Conservation (phyloP, 2,888 invertebrate genomes). For the Kryphioiulus occultus region DNA sequence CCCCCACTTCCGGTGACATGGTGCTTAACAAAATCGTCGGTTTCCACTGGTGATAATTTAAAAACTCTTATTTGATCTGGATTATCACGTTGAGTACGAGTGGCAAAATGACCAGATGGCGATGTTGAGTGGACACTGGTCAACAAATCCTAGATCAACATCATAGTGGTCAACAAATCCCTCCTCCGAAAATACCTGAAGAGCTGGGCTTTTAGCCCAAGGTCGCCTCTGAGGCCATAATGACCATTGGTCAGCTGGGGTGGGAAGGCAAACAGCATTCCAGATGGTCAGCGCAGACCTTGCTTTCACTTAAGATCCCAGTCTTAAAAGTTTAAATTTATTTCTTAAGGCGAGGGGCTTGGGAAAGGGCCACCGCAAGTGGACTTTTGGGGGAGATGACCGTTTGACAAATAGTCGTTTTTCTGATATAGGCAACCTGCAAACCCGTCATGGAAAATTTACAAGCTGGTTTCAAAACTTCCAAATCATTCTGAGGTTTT, state of each 20-base stretch:
- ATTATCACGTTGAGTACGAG: background rate
- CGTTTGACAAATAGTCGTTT: background rate
- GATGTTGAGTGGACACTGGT: background rate
- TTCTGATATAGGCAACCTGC: background rate
- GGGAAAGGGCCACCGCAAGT: background rate
- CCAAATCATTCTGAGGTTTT: background rate
- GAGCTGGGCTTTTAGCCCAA: background rate
- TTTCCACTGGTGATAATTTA: background rate
- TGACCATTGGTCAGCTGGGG: conserved; percentile 18
- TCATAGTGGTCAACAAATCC: background rate
- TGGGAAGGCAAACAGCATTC: conserved; percentile 20
- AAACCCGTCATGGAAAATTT: background rate
- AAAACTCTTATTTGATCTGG: background rate
- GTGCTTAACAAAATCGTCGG: background rate
- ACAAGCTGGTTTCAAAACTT: background rate
- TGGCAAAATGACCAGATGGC: background rate
- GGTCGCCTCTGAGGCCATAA: background rate
- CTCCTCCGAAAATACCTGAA: background rate
- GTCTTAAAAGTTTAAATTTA: background rate
- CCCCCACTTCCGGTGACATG: background rate
- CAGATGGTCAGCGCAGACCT: background rate
- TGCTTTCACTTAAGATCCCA: background rate
- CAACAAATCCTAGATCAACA: background rate
- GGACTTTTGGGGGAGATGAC: background rate
- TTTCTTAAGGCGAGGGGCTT: background rate